phyloP scores from a whole-genome alignment of 2,888 invertebrate genomes.

The Pyrgus malvae region DNA sequence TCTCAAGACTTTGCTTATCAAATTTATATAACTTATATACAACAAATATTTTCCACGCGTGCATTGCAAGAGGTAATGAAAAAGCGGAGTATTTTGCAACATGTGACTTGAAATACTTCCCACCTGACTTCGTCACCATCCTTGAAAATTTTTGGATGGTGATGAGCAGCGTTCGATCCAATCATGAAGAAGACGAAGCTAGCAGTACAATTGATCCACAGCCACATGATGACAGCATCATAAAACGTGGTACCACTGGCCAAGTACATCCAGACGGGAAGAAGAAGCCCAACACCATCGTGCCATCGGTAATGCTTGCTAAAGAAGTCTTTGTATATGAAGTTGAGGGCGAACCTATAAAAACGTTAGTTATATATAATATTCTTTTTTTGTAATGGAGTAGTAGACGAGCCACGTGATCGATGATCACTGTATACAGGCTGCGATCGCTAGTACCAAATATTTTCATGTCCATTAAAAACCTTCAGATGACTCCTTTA shows the following conservation, averaged over 20 bases:
- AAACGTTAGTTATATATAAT: not conserved
- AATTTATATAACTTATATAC: no score
- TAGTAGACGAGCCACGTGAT: no score
- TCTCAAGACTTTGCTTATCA: no score
- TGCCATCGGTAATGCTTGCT: slow-evolving; percentile 59
- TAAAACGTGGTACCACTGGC: slow-evolving; percentile 51
- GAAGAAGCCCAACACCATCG: slow-evolving; percentile 54
- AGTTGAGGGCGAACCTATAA: slow-evolving; percentile 49
- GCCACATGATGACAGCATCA: slow-evolving; percentile 75
- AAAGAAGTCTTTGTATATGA: slow-evolving; percentile 52
- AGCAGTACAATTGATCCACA: slow-evolving; percentile 76
- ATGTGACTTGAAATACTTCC: slow-evolving; percentile 24
- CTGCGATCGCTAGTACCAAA: no score
- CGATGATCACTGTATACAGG: no score
- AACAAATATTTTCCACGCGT: no score
- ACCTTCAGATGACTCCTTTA: no score
- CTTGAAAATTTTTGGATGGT: slow-evolving; percentile 90
- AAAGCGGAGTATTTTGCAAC: no score
- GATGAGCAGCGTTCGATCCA: slow-evolving; percentile 89
- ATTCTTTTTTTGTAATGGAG: no score
- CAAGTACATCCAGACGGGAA: slow-evolving; percentile 70
- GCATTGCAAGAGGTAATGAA: no score
- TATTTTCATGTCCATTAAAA: no score
- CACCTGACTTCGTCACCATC: slow-evolving; percentile 88
- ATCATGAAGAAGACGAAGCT: slow-evolving; percentile 84